Evolutionary conservation across 2,888 invertebrate genomes (phyloP).

Genomic region (Agelastica alni): DNA sequence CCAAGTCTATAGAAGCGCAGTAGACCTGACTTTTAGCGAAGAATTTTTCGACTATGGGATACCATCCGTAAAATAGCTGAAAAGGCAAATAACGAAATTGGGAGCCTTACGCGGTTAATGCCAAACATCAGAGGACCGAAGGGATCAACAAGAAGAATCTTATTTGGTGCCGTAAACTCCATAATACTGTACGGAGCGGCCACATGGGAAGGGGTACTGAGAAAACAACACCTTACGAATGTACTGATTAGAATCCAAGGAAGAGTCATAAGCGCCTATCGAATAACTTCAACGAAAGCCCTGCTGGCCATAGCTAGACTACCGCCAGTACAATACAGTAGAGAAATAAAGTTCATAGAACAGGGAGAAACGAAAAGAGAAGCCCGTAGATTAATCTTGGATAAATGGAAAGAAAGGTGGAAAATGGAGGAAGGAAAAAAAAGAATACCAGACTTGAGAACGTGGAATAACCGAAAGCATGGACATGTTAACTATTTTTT

Average conservation of each 20-base stretch:
- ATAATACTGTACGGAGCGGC: too few species aligned
- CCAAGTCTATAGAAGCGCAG: too few species aligned
- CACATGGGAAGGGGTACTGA: not conserved
- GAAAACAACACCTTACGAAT: not conserved
- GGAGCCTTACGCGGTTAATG: not conserved
- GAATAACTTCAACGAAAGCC: slow-evolving; percentile 21
- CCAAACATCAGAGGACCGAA: not conserved
- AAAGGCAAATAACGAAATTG: not conserved
- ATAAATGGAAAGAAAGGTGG: too few species aligned
- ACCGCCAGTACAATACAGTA: slow-evolving; percentile 5
- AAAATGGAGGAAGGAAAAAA: not conserved
- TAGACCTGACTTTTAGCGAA: too few species aligned
- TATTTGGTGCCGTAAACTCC: not conserved
- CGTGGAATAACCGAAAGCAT: not conserved
- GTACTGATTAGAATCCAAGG: slow-evolving; percentile 16
- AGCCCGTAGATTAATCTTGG: too few species aligned
- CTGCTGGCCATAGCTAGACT: slow-evolving; percentile 17
- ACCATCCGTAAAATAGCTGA: not conserved
- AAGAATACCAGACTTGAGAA: not conserved
- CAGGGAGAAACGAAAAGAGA: too few species aligned
- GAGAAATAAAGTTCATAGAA: too few species aligned
- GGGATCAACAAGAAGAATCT: not conserved
- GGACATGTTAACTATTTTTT: not conserved
- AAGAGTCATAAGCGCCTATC: slow-evolving; percentile 17
- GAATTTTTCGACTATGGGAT: too few species aligned